Evolutionary conservation across 2,113 vertebrate genomes (phyloP).

Genomic region (Prunella fulvescens): DNA sequence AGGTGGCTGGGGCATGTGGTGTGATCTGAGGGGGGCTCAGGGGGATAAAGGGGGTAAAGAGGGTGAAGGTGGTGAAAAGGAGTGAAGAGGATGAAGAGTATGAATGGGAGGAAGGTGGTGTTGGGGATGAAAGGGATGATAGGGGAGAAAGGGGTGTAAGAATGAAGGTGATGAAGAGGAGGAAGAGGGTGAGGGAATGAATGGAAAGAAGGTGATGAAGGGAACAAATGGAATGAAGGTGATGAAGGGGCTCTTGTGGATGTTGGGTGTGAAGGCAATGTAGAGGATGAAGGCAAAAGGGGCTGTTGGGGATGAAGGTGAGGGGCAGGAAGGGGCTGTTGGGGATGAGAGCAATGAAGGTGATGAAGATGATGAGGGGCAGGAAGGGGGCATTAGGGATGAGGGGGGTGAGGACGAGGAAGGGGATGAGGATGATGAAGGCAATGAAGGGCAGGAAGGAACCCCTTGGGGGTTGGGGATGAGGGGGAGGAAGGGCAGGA

Average conservation of each 20-base stretch:
- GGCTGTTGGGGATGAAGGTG: neutral
- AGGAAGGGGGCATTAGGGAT: too few relatives aligned
- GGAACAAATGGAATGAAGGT: neutral
- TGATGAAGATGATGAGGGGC: neutral
- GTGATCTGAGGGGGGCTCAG: neutral
- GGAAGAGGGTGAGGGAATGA: neutral
- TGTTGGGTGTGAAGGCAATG: neutral
- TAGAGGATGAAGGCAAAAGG: neutral
- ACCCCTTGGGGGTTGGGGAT: too few relatives aligned
- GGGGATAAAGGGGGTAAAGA: neutral
- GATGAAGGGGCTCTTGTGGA: neutral
- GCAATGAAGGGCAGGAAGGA: too few relatives aligned
- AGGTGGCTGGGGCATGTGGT: neutral
- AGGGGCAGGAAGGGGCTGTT: neutral
- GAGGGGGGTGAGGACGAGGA: neutral
- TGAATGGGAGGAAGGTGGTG: neutral
- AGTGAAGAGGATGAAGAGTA: neutral
- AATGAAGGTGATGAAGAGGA: neutral
- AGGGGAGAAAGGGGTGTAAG: neutral
- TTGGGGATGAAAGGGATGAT: neutral
- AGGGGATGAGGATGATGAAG: too few relatives aligned
- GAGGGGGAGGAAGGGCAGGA: too few relatives aligned
- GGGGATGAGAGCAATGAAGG: too few relatives aligned
- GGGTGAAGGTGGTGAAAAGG: neutral
- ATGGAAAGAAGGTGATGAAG: too few relatives aligned